Evolutionary conservation across 2,113 vertebrate species (phyloP), one percentile per base, ranked within the genome.

Genomic region (Leuciscus idus): DNA sequence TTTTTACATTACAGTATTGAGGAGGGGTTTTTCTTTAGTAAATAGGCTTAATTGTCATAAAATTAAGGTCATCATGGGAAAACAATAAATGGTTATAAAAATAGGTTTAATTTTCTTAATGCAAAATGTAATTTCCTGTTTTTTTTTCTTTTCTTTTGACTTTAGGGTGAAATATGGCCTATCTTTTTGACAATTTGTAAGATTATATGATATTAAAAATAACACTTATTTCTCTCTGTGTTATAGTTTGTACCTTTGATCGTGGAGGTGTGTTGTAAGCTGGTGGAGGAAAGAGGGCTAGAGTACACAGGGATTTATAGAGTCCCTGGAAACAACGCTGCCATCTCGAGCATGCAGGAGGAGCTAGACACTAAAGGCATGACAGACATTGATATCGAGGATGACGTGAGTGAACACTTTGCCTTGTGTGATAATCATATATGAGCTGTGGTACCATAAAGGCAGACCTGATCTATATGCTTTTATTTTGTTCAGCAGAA

Each of bases 221-320:
- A 19, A 26, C 8, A 68, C 19, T 15, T 17, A 84, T 59, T 70
- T 13, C 6, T 30, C 9, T 90, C 73, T 82, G 6, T 76, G 33
- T 84, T 91, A 0, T 86, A 99, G 98, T 99, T 96, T 93, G 97
- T 99, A 89, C 98, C 98, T 19, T 93, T 99, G 88, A 99, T 99
- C 26, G 98, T 99, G 94, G 98, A 99, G 86, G 96, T 99, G 87
- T 99, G 98, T 91, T 99, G 98, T 93, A 97, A 97, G 87, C 94
- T 99, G 91, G 98, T 99, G 92, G 98, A 99, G 93, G 98, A 99
- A 91, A 92, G 97, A 83, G 98, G 98, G 48, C 92, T 99, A 89
- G 98, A 99, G 89, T 99, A 98, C 92, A 99, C 98, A 0, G 98
- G 98, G 81, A 99, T 99, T 93, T 99, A 99, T 90, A 95, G 98